phyloP scores from a whole-genome alignment of 2,888 invertebrate species.

The Adelphocoris suturalis region DNA sequence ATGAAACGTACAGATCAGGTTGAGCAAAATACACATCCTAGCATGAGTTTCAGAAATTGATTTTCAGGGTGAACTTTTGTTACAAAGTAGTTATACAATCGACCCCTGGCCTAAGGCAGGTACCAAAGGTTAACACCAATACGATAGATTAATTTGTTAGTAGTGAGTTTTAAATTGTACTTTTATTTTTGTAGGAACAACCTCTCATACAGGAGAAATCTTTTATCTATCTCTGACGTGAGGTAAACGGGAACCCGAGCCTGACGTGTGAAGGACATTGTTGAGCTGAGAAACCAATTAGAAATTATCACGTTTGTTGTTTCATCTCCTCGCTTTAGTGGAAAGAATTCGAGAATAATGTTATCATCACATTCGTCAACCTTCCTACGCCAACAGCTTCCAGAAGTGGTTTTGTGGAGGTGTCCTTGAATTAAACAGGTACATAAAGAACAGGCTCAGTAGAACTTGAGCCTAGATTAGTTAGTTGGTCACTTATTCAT shows the following conservation, averaged over 20 bases:
- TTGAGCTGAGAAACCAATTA: slow-evolving; percentile 22
- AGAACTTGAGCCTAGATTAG: too few relatives aligned
- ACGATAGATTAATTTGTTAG: background rate
- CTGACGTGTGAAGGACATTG: slow-evolving; percentile 36
- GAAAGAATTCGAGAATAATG: slow-evolving; percentile 22
- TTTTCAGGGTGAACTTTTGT: too few relatives aligned
- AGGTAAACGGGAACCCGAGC: background rate
- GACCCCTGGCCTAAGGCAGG: too few relatives aligned
- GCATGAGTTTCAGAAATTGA: too few relatives aligned
- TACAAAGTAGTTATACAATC: too few relatives aligned
- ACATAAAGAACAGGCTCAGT: too few relatives aligned
- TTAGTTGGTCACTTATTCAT: too few relatives aligned
- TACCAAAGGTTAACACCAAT: too few relatives aligned
- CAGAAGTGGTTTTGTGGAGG: too few relatives aligned
- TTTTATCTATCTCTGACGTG: background rate
- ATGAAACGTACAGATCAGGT: too few relatives aligned
- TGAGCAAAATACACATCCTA: too few relatives aligned
- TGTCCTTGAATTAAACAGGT: too few relatives aligned
- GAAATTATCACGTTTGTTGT: slow-evolving; percentile 30
- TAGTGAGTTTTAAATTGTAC: background rate
- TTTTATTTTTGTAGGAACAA: background rate
- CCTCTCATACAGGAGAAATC: slow-evolving; percentile 6
- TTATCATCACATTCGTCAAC: slow-evolving; percentile 9
- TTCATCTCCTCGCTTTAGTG: background rate
- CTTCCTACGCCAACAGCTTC: slow-evolving; percentile 6